Conservation (phyloP, 2,888 invertebrate species). For the Drosophila niveifrons region DNA sequence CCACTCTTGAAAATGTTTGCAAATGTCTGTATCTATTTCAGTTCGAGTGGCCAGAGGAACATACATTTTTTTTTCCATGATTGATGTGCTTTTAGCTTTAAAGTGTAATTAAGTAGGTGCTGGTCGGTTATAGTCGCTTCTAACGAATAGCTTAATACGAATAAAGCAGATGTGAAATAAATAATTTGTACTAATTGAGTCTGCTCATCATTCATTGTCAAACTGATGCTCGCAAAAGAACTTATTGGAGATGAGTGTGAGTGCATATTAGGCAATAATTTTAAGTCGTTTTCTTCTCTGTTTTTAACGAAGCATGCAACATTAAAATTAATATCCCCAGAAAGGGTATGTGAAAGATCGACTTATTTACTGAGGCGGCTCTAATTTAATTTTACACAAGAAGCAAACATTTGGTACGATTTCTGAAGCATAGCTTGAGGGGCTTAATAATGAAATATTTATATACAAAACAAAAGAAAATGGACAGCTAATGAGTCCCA, state of each 20-base stretch:
- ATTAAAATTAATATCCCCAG: not conserved
- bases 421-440: slow-evolving; percentile 41
- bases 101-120: slow-evolving; percentile 8
- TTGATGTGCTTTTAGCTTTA: slow-evolving; percentile 39
- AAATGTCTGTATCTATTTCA: slow-evolving; percentile 23
- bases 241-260: not conserved
- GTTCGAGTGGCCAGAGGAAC: slow-evolving; percentile 3
- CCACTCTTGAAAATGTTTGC: slow-evolving; percentile 10
- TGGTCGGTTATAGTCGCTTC: not conserved
- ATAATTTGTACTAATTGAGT: slow-evolving; percentile 3
- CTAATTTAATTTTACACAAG: slow-evolving; percentile 70
- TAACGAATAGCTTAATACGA: slow-evolving; percentile 1
- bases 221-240: not conserved
- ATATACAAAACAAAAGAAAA: slow-evolving; percentile 58
- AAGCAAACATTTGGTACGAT: slow-evolving; percentile 48
- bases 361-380: slow-evolving; percentile 66
- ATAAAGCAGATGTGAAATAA: not conserved
- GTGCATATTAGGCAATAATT: not conserved
- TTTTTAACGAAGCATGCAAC: not conserved
- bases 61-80: slow-evolving; percentile 34
- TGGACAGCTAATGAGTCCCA: slow-evolving; percentile 58
- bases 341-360: not conserved
- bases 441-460: slow-evolving; percentile 54
- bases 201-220: slow-evolving; percentile 1
- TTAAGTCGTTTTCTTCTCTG: slow-evolving; percentile 3